Evolutionary conservation across 1,140 invertebrate species (phyloP).

Genomic region (Ips typographus): DNA sequence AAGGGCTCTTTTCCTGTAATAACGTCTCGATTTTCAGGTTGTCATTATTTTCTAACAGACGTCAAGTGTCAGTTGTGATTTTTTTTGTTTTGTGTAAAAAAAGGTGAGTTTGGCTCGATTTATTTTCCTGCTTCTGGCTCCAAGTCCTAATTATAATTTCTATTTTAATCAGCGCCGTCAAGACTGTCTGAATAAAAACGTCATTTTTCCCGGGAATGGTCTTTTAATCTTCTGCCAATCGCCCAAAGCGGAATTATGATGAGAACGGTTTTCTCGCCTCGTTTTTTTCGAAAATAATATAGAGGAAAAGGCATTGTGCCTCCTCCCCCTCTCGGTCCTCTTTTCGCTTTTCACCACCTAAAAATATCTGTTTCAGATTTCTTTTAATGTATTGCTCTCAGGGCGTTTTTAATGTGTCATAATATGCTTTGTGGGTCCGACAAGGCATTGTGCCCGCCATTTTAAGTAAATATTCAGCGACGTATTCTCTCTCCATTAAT

Average conservation of each 20-base stretch:
- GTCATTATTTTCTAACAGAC: no score
- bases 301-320: constrained; percentile 21
- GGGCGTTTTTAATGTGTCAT: constrained; percentile 34
- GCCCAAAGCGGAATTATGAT: constrained; percentile 19
- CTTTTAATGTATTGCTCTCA: constrained; percentile 31
- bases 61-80: no score
- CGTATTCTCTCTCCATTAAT: constrained; percentile 2
- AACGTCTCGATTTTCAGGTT: no score
- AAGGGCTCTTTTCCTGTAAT: no score
- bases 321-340: neutral
- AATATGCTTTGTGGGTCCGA: constrained; percentile 20
- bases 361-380: constrained; percentile 31
- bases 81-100: no score
- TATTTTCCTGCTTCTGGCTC: no score
- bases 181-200: constrained; percentile 19
- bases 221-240: constrained; percentile 29
- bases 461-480: constrained; percentile 7
- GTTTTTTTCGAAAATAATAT: constrained; percentile 20
- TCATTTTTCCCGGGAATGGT: constrained; percentile 23
- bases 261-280: constrained; percentile 20
- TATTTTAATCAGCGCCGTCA: constrained; percentile 19
- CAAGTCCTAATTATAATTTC: neutral
- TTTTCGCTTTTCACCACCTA: constrained; percentile 2
- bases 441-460: constrained; percentile 8
- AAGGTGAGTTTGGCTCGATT: no score